phyloP scores from a whole-genome alignment of 2,113 vertebrate species.

The Potamarius usumacintae region DNA sequence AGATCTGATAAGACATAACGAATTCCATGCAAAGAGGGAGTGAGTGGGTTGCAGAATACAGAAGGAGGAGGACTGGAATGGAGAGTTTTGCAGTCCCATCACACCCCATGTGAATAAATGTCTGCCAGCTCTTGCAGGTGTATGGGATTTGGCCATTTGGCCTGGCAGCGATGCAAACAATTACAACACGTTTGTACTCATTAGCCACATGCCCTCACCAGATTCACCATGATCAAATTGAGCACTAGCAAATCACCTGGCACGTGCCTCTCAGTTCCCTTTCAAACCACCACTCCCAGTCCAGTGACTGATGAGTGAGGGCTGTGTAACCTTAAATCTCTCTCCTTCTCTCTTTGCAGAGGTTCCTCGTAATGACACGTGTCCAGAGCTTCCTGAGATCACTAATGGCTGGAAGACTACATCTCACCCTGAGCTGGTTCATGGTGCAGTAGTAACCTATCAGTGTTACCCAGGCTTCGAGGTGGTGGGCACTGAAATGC shows the following conservation, averaged over 20 bases:
- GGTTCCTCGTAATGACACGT: constrained; percentile 92
- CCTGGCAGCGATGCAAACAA: constrained; percentile 50
- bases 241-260: constrained; percentile 49
- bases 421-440: constrained; percentile 89
- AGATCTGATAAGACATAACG: constrained; percentile 64
- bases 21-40: constrained; percentile 52
- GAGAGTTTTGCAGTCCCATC: constrained; percentile 45
- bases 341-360: constrained; percentile 68
- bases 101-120: constrained; percentile 43
- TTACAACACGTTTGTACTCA: constrained; percentile 60
- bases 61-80: constrained; percentile 34
- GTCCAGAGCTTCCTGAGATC: constrained; percentile 90
- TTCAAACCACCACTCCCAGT: constrained; percentile 32
- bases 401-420: constrained; percentile 91
- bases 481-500: constrained; percentile 83
- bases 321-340: constrained; percentile 9
- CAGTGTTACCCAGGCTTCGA: constrained; percentile 94
- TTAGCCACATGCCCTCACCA: constrained; percentile 52
- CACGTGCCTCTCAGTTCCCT: constrained; percentile 26
- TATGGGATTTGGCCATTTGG: constrained; percentile 49
- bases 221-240: constrained; percentile 40
- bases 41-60: constrained; percentile 49
- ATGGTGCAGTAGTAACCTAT: constrained; percentile 90
- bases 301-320: constrained; percentile 13
- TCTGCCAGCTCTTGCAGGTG: constrained; percentile 49